A percentile compares a stretch with the other conserved stretches of the same genome.
Conservation (phyloP, 2,888 invertebrate species). For the Mystacides longicornis region DNA sequence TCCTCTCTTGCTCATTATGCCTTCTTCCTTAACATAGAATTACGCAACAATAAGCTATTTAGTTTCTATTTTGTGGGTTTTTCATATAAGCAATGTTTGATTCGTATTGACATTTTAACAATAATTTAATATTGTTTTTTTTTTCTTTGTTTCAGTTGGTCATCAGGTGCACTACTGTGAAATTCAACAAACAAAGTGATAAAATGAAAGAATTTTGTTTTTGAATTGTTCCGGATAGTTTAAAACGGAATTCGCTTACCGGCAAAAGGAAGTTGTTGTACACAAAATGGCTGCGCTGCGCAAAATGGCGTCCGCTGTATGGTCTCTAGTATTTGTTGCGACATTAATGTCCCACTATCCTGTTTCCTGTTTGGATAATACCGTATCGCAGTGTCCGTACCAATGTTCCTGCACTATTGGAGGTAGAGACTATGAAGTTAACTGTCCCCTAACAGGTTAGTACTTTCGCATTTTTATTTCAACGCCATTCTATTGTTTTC, state of each 20-base stretch:
- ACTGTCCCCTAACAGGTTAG: conserved; percentile 18
- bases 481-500: too few relatives aligned
- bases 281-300: conserved; percentile 15
- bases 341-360: conserved; percentile 17
- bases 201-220: not conserved
- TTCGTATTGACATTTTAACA: too few relatives aligned
- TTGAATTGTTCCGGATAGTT: not conserved
- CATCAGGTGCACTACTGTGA: not conserved
- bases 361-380: conserved; percentile 11
- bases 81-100: too few relatives aligned
- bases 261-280: not conserved
- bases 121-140: not conserved
- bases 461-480: not conserved
- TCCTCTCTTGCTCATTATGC: too few relatives aligned
- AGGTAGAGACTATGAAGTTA: conserved; percentile 13
- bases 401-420: conserved; percentile 20
- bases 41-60: too few relatives aligned
- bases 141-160: conserved; percentile 1
- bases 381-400: conserved; percentile 16
- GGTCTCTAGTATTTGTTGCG: conserved; percentile 13
- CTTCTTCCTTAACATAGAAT: too few relatives aligned
- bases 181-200: conserved; percentile 3
- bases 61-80: too few relatives aligned
- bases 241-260: not conserved
- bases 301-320: conserved; percentile 15